phyloP scores from a whole-genome alignment of 2,113 vertebrate genomes.

The Corythornis madagascariensis region DNA sequence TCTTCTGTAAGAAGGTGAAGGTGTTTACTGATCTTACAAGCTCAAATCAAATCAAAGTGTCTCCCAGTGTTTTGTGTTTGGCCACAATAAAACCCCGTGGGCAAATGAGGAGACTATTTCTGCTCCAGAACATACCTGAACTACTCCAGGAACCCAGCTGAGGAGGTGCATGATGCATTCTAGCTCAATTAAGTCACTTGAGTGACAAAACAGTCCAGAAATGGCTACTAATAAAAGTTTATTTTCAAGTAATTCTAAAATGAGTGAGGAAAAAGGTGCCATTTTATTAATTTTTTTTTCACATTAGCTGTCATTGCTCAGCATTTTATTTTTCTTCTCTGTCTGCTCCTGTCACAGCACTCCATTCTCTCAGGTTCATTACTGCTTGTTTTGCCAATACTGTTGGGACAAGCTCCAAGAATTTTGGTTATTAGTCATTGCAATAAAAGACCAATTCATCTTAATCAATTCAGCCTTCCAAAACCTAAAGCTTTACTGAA shows the following conservation, averaged over 20 bases:
- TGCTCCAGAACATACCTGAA: not conserved
- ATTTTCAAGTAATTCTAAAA: not conserved
- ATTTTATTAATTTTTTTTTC: not conserved
- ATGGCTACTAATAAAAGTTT: not conserved
- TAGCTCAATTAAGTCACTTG: not conserved
- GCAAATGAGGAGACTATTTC: not conserved
- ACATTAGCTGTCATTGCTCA: not conserved
- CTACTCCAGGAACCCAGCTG: not conserved
- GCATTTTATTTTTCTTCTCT: not conserved
- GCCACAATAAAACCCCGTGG: not conserved
- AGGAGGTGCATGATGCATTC: not conserved
- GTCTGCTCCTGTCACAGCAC: not conserved
- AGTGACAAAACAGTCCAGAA: not conserved
- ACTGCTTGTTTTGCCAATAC: not conserved
- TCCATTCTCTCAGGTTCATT: not conserved
- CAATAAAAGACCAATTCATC: not conserved
- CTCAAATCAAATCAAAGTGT: conserved; percentile 20
- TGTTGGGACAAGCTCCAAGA: not conserved
- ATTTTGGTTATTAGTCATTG: not conserved
- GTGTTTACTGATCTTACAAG: conserved; percentile 12
- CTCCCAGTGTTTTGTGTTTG: not conserved
- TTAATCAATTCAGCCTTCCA: not conserved
- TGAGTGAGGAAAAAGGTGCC: not conserved
- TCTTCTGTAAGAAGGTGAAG: conserved; percentile 3
- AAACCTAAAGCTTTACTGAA: not conserved